Evolutionary conservation across 2,113 vertebrate genomes (phyloP).

Genomic region (Pipa parva): DNA sequence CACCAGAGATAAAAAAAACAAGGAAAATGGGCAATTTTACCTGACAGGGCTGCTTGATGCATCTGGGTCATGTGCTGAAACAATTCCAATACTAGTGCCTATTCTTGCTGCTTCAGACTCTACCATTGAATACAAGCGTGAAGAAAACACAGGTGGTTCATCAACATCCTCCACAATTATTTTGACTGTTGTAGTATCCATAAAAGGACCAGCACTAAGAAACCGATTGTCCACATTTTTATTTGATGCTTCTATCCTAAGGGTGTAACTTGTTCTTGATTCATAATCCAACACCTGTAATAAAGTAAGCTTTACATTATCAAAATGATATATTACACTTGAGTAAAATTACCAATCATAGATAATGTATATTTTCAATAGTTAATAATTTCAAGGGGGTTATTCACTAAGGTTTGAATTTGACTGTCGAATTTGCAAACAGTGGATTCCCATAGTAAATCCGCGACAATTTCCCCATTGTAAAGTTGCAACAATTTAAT

Average conservation of each 20-base stretch:
- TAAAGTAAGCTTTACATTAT: constrained; percentile 14
- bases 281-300: constrained; percentile 87
- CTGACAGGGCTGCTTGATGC: constrained; percentile 79
- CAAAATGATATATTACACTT: too few relatives aligned
- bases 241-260: constrained; percentile 89
- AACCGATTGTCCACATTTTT: constrained; percentile 85
- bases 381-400: too few relatives aligned
- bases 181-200: constrained; percentile 78
- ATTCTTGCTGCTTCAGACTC: constrained; percentile 85
- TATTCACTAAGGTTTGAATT: too few relatives aligned
- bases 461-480: too few relatives aligned
- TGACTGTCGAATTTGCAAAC: too few relatives aligned
- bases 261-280: constrained; percentile 79
- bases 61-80: constrained; percentile 88
- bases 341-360: too few relatives aligned
- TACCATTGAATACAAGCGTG: constrained; percentile 72
- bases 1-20: too few relatives aligned
- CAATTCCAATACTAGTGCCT: constrained; percentile 83
- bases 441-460: too few relatives aligned
- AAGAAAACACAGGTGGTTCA: constrained; percentile 82
- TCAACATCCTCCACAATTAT: constrained; percentile 90
- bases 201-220: constrained; percentile 80
- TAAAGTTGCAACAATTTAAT: too few relatives aligned
- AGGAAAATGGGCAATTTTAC: constrained; percentile 57
- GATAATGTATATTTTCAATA: too few relatives aligned